A percentile compares a stretch with the other conserved stretches of the same genome.
phyloP scores from a whole-genome alignment of 2,797 vertebrate genomes.

The Hyperoplus immaculatus region DNA sequence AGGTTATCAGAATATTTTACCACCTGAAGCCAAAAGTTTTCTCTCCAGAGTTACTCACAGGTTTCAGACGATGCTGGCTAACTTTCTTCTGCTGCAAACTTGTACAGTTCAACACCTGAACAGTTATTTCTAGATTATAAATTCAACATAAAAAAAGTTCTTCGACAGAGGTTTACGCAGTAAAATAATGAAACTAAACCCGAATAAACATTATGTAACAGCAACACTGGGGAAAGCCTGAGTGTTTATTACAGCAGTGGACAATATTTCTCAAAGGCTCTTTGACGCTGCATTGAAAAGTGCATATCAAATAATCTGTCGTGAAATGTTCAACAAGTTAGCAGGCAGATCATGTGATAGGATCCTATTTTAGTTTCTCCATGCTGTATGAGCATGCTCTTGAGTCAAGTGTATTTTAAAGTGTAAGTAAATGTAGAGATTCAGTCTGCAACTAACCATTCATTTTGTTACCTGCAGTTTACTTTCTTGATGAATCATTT shows the following conservation, averaged over 20 bases:
- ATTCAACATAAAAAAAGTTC: neutral
- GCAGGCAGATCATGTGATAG: conserved; percentile 19
- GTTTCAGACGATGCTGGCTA: conserved; percentile 9
- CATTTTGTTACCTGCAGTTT: neutral
- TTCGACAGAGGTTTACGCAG: neutral
- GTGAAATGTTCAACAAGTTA: conserved; percentile 2
- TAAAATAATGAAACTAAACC: conserved; percentile 16
- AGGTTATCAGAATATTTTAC: neutral
- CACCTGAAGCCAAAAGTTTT: neutral
- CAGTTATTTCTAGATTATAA: neutral
- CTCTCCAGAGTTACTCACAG: conserved; percentile 10
- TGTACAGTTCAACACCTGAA: neutral
- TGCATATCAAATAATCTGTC: conserved; percentile 8
- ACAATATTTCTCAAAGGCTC: neutral
- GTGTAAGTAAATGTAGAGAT: neutral
- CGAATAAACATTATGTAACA: conserved; percentile 11
- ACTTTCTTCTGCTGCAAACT: neutral
- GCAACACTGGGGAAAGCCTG: conserved; percentile 1
- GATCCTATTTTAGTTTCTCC: conserved; percentile 10
- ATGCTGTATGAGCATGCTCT: neutral
- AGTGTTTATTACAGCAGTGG: neutral
- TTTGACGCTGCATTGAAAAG: conserved; percentile 6
- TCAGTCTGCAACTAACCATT: neutral
- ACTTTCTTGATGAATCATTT: neutral
- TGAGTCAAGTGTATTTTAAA: neutral